Evolutionary conservation across 53 echinoderm and acorn worm genomes (phyloP).

Genomic region (Temnopleurus reevesii): DNA sequence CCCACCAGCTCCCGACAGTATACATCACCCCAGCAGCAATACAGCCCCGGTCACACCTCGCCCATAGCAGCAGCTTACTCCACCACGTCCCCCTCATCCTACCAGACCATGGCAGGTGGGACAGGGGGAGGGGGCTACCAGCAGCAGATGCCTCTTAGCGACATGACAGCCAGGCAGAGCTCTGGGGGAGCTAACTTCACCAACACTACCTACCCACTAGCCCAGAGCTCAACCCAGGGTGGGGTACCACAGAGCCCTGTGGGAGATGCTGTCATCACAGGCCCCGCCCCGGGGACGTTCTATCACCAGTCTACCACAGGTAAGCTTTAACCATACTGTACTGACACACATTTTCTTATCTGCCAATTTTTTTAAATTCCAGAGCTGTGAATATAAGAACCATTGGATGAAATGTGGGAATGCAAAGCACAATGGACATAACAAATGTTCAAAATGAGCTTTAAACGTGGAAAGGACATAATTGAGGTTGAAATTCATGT

Average conservation of each 20-base stretch:
- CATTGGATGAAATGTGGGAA: too few species aligned
- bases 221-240: constrained; percentile 57
- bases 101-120: constrained; percentile 6
- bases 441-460: too few species aligned
- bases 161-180: constrained; percentile 52
- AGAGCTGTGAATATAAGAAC: too few species aligned
- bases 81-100: constrained; percentile 7
- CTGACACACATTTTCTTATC: too few species aligned
- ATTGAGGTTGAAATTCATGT: too few species aligned
- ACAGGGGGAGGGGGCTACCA: constrained; percentile 59
- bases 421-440: too few species aligned
- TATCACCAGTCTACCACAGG: constrained; percentile 63
- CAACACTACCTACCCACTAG: constrained; percentile 63
- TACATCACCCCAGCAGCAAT: constrained; percentile 24
- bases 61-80: constrained; percentile 29
- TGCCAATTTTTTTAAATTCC: too few species aligned
- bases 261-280: constrained; percentile 80
- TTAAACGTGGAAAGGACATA: too few species aligned
- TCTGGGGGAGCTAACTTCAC: constrained; percentile 53
- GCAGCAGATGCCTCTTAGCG: constrained; percentile 59
- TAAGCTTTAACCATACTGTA: too few species aligned
- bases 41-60: constrained; percentile 48
- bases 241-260: constrained; percentile 52
- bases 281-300: constrained; percentile 82
- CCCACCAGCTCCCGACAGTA: constrained; percentile 6